Evolutionary conservation across 1,140 invertebrate species (phyloP).

Genomic region (Drosophila tsacasi): DNA sequence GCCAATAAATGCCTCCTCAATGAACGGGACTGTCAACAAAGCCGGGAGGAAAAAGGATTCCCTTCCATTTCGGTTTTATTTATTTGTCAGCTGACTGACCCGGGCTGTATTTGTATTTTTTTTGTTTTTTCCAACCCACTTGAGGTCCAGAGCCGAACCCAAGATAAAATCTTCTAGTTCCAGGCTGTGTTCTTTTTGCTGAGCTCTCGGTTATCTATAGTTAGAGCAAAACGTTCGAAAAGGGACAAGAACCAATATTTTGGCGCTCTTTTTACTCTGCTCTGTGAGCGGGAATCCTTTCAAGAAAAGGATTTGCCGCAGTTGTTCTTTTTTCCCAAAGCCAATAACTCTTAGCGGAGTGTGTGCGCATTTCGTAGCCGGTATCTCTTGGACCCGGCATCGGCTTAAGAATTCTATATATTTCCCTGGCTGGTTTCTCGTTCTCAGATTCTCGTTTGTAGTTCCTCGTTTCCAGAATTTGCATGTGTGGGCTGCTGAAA

Average conservation of each 20-base stretch:
- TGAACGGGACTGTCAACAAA: conserved; percentile 75
- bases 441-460: conserved; percentile 33
- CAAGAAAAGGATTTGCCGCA: conserved; percentile 66
- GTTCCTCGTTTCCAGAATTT: conserved; percentile 60
- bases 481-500: conserved; percentile 64
- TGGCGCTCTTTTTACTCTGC: conserved; percentile 72
- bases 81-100: conserved; percentile 69
- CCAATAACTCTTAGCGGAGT: conserved; percentile 58
- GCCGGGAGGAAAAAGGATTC: conserved; percentile 35
- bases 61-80: conserved; percentile 40
- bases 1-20: conserved; percentile 71
- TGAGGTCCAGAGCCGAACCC: conserved; percentile 62
- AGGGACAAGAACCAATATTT: conserved; percentile 57
- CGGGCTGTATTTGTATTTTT: conserved; percentile 4
- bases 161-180: conserved; percentile 61
- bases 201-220: conserved; percentile 45
- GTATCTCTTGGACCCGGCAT: conserved; percentile 66
- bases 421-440: conserved; percentile 36
- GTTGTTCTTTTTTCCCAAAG: conserved; percentile 69
- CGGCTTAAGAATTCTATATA: conserved; percentile 60
- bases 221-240: conserved; percentile 24
- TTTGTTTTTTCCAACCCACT: conserved; percentile 45
- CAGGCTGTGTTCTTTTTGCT: conserved; percentile 6
- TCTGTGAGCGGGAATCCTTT: conserved; percentile 45
- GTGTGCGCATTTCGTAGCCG: conserved; percentile 76